Percentiles rank a stretch among this genome's conserved stretches.
phyloP scores from a whole-genome alignment of 2,888 invertebrate species.

The Reticulitermes lucifugus region DNA sequence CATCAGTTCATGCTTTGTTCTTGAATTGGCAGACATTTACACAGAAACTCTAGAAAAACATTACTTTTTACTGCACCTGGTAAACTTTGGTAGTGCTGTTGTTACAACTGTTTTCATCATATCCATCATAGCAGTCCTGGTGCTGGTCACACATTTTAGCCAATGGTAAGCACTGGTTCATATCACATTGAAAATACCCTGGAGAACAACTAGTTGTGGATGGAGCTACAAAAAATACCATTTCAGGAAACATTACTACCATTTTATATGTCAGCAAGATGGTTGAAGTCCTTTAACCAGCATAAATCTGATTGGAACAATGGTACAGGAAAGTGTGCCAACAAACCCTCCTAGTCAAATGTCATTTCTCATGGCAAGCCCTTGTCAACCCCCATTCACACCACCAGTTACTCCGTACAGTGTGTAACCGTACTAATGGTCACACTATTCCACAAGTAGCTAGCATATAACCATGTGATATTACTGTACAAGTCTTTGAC shows the following conservation, averaged over 20 bases:
- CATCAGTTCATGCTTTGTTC: too few species aligned
- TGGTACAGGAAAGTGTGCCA: not conserved
- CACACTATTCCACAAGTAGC: too few species aligned
- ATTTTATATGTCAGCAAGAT: too few species aligned
- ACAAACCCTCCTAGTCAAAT: too few species aligned
- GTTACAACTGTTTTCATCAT: constrained; percentile 70
- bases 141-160: constrained; percentile 75
- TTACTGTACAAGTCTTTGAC: too few species aligned
- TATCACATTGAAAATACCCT: constrained; percentile 71
- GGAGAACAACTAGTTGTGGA: constrained; percentile 66
- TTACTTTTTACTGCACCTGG: constrained; percentile 58
- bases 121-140: constrained; percentile 78
- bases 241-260: too few species aligned
- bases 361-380: too few species aligned
- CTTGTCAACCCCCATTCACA: too few species aligned
- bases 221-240: constrained; percentile 56
- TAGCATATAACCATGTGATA: too few species aligned
- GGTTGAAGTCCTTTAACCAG: not conserved
- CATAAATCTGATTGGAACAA: not conserved
- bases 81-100: constrained; percentile 64
- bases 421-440: too few species aligned
- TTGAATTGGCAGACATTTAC: not conserved
- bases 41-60: not conserved
- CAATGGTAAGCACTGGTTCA: constrained; percentile 69
- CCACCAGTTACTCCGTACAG: too few species aligned